Evolutionary conservation across 2,888 invertebrate species (phyloP), one percentile per base, ranked within the genome.

Genomic region (Drosophila diplacantha): DNA sequence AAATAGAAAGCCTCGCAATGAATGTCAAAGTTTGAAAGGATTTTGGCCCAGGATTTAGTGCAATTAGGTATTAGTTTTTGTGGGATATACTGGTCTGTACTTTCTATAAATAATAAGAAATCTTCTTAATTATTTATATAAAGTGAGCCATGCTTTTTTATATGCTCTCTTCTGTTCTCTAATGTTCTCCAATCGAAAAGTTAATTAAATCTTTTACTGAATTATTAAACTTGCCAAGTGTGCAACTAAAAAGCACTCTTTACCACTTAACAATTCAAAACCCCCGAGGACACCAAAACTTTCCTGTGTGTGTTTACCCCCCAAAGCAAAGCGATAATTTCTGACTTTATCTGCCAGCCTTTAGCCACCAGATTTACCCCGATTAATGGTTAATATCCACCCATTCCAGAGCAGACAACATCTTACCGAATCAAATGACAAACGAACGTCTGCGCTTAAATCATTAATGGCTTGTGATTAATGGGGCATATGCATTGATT

Each of bases 381-480:
- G 41, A 46, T 46, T 58, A 59, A 59, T 58, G 35, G 18, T 44
- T 43, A 57, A 58, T 46, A 32, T 44, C 31, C 11, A 11, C 11
- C n/a, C 41, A 26, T 18, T 24, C 4, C 16, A 7, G 7, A 24
- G 11, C 5, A 14, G 12, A 18, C 9, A 18, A 24, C n/a, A 31
- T 60, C 38, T 60, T 50, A 50, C 29, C 39, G n/a, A 18, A 44
- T 31, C 44, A 14, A 61, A 61, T 61, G 60, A 41, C 51, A 61
- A 61, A 61, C 61, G 29, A 51, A 41, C 35, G 38, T 3, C 8
- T 20, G 38, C 43, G 31, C 62, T 16, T 51, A 41, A 61, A 61
- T 61, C 62, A 62, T 61, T 61, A 61, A 61, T 61, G 50, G 39
- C 12, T 34, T 18, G n/a, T 35, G 51, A 51, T 62, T 41, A 61